Conservation (phyloP, 2,113 vertebrate species). For the Bubo bubo region DNA sequence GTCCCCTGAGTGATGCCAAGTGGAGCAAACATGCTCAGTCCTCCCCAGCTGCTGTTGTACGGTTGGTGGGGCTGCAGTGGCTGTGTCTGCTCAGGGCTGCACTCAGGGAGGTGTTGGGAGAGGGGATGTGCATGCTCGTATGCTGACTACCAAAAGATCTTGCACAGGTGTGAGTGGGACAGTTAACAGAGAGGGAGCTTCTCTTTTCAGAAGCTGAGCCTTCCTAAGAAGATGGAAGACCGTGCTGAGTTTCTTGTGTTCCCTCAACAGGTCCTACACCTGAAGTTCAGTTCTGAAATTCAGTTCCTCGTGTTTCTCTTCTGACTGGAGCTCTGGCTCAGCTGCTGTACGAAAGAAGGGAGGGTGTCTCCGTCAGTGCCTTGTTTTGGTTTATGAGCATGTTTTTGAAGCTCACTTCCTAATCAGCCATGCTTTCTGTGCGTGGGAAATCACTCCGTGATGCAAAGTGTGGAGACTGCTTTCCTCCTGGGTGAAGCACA, state of each 20-base stretch:
- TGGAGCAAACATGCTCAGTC: not conserved
- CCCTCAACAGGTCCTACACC: not conserved
- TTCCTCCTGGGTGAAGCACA: not conserved
- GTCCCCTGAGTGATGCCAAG: not conserved
- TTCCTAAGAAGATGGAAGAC: not conserved
- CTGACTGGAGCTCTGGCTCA: not conserved
- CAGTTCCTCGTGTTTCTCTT: not conserved
- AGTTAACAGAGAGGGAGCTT: not conserved
- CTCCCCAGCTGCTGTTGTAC: not conserved
- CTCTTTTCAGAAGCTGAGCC: not conserved
- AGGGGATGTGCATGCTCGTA: rapidly evolving
- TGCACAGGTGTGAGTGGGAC: not conserved
- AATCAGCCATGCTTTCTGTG: not conserved
- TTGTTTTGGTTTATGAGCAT: not conserved
- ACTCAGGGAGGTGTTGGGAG: not conserved
- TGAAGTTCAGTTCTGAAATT: not conserved
- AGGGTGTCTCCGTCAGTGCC: not conserved
- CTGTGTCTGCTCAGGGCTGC: not conserved
- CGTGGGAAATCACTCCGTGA: rapidly evolving
- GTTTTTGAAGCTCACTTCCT: not conserved
- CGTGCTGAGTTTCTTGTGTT: not conserved
- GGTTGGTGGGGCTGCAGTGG: not conserved
- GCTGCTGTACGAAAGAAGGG: not conserved
- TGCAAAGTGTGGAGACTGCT: rapidly evolving
- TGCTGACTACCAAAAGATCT: not conserved